Percentiles rank a stretch among this genome's conserved stretches.
These are phyloP conservation scores for Dipus sagitta DNA, from an alignment of 2,797 vertebrate species.

Conservation along the genomic window DNA sequence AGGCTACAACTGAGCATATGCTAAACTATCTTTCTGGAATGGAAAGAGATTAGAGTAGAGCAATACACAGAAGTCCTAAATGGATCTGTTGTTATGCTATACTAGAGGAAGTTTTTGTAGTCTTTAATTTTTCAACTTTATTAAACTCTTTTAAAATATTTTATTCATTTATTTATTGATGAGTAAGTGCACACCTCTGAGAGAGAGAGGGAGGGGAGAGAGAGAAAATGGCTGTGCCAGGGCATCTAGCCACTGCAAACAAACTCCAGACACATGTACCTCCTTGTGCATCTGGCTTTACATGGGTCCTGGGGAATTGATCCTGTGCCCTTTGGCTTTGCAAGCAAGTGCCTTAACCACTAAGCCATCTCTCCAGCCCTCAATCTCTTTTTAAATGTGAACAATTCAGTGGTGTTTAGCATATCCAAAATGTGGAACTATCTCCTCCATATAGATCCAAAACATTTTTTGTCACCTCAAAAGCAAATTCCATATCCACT, in stretches of 20 bases:
- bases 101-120: not conserved
- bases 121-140: not conserved
- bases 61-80: not conserved
- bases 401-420: not conserved
- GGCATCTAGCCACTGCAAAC: too few species aligned
- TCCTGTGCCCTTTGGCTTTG: too few species aligned
- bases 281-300: too few species aligned
- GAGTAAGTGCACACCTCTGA: too few species aligned
- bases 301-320: too few species aligned
- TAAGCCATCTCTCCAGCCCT: too few species aligned
- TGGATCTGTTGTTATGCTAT: not conserved
- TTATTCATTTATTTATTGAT: too few species aligned
- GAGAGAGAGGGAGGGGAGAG: too few species aligned
- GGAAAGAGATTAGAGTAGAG: not conserved
- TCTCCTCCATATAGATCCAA: not conserved
- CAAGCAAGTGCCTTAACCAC: too few species aligned
- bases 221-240: too few species aligned
- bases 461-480: not conserved
- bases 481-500: not conserved
- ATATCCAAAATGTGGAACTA: not conserved
- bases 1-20: not conserved
- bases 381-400: slow-evolving; percentile 1
- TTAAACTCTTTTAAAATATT: not conserved
- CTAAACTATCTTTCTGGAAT: not conserved
- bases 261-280: too few species aligned